phyloP scores from a whole-genome alignment of 2,888 invertebrate genomes.

The Caenorhabditis panamensis region DNA sequence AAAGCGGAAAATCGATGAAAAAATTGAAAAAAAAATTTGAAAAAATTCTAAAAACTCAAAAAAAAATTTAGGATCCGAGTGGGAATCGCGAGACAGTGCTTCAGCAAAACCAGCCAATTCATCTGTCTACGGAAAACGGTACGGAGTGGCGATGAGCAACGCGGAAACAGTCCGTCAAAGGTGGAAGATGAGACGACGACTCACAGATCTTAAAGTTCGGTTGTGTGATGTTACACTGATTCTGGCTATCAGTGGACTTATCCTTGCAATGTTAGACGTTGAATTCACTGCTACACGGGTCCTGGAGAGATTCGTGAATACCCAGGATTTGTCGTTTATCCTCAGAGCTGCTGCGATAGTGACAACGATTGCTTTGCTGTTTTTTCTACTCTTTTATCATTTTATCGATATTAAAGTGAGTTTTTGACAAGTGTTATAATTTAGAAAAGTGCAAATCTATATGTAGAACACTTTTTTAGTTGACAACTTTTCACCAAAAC shows the following conservation, averaged over 20 bases:
- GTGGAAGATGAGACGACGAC: conserved; percentile 59
- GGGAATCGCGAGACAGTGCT: conserved; percentile 52
- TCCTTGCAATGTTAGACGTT: conserved; percentile 74
- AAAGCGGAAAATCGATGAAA: too few species aligned
- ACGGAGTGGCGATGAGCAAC: conserved; percentile 68
- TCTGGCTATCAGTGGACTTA: conserved; percentile 71
- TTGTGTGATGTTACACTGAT: conserved; percentile 72
- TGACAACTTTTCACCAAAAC: too few species aligned
- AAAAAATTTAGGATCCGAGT: conserved; percentile 46
- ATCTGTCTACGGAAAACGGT: conserved; percentile 64
- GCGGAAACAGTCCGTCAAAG: conserved; percentile 64
- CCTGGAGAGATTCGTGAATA: conserved; percentile 24
- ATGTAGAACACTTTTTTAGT: too few species aligned
- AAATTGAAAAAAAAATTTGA: background rate
- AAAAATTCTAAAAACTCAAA: background rate
- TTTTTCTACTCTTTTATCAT: conserved; percentile 99
- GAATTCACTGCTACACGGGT: conserved; percentile 69
- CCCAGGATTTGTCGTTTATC: conserved; percentile 39
- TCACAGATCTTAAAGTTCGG: conserved; percentile 68
- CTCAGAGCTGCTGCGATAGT: conserved; percentile 82
- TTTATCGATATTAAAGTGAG: conserved; percentile 99
- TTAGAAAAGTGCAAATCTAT: too few species aligned
- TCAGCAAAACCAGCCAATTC: conserved; percentile 17
- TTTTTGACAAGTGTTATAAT: background rate
- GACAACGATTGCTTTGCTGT: conserved; percentile 98